These are phyloP conservation scores for Thamnophis elegans DNA, from an alignment of 2,797 vertebrate genomes.

Conservation along the genomic window DNA sequence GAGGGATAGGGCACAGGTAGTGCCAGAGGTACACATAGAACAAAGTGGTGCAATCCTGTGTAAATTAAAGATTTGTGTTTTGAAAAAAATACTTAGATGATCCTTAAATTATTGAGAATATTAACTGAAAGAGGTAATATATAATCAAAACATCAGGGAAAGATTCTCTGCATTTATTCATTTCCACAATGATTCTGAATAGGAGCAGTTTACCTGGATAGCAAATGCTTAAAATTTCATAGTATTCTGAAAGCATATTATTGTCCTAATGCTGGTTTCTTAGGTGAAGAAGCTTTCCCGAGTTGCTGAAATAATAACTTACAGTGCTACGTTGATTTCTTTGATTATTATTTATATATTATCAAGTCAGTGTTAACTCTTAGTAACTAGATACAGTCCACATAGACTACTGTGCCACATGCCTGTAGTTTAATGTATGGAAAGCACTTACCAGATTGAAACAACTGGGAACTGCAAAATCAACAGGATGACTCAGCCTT, in stretches of 20 bases:
- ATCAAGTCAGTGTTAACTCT: background rate
- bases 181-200: background rate
- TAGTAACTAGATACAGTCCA: background rate
- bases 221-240: background rate
- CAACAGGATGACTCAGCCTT: conserved; percentile 5
- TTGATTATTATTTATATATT: background rate
- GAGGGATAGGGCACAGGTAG: background rate
- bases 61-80: background rate
- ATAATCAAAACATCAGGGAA: background rate
- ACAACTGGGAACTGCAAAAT: background rate
- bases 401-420: background rate
- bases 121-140: background rate
- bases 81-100: background rate
- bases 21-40: background rate
- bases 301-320: background rate
- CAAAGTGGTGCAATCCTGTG: background rate
- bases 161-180: background rate
- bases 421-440: background rate
- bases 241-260: background rate
- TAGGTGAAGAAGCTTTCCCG: background rate
- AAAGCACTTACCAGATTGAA: background rate
- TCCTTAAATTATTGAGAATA: background rate
- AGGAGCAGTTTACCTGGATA: background rate
- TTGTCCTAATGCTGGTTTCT: background rate
- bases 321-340: background rate